Evolutionary conservation across 2,113 vertebrate genomes (phyloP).

Genomic region (Holacanthus passer): DNA sequence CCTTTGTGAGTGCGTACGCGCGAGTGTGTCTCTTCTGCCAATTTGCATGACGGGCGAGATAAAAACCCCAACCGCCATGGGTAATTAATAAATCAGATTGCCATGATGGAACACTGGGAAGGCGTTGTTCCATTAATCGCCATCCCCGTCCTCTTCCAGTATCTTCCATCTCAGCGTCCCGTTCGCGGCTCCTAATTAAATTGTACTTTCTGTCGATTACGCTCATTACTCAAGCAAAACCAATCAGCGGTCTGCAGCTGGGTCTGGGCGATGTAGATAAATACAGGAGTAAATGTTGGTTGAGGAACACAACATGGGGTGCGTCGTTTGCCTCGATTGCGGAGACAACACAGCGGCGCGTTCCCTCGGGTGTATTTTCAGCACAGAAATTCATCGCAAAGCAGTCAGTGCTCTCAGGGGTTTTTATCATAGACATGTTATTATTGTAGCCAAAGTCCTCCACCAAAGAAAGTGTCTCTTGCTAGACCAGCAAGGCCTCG

Average conservation of each 20-base stretch:
- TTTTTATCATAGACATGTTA: neutral
- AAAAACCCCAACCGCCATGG: constrained; percentile 56
- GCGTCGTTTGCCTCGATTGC: constrained; percentile 10
- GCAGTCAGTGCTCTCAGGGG: neutral
- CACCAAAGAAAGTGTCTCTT: neutral
- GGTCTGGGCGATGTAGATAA: constrained; percentile 66
- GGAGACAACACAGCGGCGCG: neutral
- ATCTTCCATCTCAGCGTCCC: constrained; percentile 70
- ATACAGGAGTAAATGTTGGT: constrained; percentile 62
- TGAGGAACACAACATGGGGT: constrained; percentile 49
- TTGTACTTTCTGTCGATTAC: constrained; percentile 77
- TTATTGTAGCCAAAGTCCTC: neutral
- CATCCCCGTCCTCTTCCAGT: constrained; percentile 50
- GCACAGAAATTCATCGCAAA: neutral
- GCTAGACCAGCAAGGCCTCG: neutral
- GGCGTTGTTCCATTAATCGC: constrained; percentile 73
- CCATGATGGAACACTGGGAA: constrained; percentile 70
- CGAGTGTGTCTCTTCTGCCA: constrained; percentile 45
- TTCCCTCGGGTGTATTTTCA: neutral
- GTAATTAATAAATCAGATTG: constrained; percentile 81
- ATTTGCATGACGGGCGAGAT: constrained; percentile 59
- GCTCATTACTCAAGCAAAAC: constrained; percentile 79
- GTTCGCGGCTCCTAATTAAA: constrained; percentile 75
- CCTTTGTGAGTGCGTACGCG: neutral
- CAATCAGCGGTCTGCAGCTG: constrained; percentile 73